phyloP scores from a whole-genome alignment of 1,140 invertebrate genomes.

The Drosophila grimshawi region DNA sequence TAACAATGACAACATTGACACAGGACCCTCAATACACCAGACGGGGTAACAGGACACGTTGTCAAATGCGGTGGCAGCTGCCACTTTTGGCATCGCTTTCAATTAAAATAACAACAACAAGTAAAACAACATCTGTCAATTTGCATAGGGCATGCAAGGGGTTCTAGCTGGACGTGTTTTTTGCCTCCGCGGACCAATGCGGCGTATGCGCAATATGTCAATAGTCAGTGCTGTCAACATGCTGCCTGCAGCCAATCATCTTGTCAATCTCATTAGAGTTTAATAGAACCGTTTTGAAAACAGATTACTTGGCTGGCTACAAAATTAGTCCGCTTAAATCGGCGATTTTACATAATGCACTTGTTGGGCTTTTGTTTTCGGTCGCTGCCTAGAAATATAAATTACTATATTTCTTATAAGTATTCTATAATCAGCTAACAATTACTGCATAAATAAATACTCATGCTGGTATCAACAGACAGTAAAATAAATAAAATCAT shows the following conservation, averaged over 20 bases:
- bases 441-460: too few species aligned
- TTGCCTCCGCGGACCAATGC: conserved; percentile 1
- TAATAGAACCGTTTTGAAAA: conserved; percentile 30
- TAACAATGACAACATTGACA: conserved; percentile 53
- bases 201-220: conserved; percentile 35
- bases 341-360: too few species aligned
- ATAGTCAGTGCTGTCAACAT: conserved; percentile 9
- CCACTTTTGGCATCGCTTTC: conserved; percentile 51
- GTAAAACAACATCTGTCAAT: conserved; percentile 34
- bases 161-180: not conserved
- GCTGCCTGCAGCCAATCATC: conserved; percentile 7
- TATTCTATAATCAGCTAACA: too few species aligned
- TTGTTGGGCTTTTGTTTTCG: too few species aligned
- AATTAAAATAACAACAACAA: conserved; percentile 41
- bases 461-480: too few species aligned
- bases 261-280: not conserved
- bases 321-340: too few species aligned
- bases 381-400: too few species aligned
- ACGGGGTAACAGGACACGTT: conserved; percentile 9
- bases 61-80: conserved; percentile 42
- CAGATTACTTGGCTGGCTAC: too few species aligned
- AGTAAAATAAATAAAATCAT: too few species aligned
- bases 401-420: too few species aligned
- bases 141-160: conserved; percentile 36
- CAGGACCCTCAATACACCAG: conserved; percentile 3